Evolutionary conservation across 2,797 vertebrate genomes (phyloP).

Genomic region (Babyrousa celebensis): DNA sequence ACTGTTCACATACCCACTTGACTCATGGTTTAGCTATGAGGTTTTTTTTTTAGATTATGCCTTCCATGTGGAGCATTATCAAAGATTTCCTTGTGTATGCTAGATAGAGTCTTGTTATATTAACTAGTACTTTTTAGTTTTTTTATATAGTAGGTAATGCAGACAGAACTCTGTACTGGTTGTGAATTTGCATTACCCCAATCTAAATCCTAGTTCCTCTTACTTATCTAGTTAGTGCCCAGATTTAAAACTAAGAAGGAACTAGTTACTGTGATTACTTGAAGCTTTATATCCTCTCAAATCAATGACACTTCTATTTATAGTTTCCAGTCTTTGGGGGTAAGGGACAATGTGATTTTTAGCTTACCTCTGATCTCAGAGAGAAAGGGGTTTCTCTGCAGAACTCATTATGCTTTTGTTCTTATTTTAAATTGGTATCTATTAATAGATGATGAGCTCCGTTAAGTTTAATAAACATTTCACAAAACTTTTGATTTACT

Average conservation of each 20-base stretch:
- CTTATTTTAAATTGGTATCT: neutral
- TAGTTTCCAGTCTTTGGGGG: neutral
- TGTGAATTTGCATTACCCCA: neutral
- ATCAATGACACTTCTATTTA: neutral
- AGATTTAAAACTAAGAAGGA: neutral
- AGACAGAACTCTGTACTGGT: neutral
- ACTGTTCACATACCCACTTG: neutral
- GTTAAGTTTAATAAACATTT: constrained; percentile 23
- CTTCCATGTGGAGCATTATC: neutral
- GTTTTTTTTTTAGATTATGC: neutral
- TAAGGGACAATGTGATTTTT: constrained; percentile 14
- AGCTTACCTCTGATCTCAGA: neutral
- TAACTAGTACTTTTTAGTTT: constrained; percentile 5
- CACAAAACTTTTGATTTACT: constrained; percentile 35
- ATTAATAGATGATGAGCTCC: neutral
- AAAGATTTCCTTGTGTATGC: constrained; percentile 25
- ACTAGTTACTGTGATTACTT: neutral
- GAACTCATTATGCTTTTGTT: neutral
- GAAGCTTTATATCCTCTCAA: neutral
- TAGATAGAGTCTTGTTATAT: neutral
- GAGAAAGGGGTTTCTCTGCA: neutral
- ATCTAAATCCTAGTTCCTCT: neutral
- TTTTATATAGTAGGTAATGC: neutral
- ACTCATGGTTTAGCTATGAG: neutral
- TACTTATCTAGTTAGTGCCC: neutral